Percentiles rank a stretch among this genome's conserved stretches.
These are phyloP conservation scores for Piprites chloris DNA, from an alignment of 2,113 vertebrate genomes.

Conservation along the genomic window DNA sequence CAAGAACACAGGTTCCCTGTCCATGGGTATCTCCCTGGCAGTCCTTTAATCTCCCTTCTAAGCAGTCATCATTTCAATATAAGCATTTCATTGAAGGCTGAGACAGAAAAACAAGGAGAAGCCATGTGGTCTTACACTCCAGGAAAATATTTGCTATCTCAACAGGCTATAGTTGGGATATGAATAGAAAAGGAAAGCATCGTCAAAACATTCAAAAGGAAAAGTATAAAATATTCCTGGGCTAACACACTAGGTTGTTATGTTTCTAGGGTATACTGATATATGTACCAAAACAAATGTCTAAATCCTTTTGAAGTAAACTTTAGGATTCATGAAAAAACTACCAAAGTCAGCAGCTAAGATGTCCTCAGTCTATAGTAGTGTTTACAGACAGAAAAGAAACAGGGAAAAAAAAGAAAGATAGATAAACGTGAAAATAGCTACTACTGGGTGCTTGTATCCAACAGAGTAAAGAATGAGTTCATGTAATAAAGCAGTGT, in stretches of 20 bases:
- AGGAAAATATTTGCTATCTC: background rate
- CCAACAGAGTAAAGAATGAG: background rate
- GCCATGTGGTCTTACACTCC: background rate
- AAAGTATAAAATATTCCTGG: background rate
- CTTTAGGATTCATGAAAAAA: background rate
- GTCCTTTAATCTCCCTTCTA: background rate
- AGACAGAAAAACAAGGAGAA: background rate
- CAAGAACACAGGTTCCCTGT: background rate
- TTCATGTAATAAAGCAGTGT: background rate
- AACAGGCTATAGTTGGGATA: background rate
- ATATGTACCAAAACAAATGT: background rate
- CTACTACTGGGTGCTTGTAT: background rate
- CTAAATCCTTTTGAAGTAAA: background rate
- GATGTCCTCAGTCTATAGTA: background rate
- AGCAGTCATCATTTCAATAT: background rate
- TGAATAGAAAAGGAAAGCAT: background rate
- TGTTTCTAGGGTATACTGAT: background rate
- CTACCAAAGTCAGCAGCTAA: background rate
- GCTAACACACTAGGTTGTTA: background rate
- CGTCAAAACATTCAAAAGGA: background rate
- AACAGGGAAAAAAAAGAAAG: background rate
- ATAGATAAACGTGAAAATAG: background rate
- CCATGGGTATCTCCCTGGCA: background rate
- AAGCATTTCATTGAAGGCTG: background rate
- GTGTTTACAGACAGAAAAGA: background rate